phyloP scores from a whole-genome alignment of 2,113 vertebrate genomes.

The Vulpes ferrilata region DNA sequence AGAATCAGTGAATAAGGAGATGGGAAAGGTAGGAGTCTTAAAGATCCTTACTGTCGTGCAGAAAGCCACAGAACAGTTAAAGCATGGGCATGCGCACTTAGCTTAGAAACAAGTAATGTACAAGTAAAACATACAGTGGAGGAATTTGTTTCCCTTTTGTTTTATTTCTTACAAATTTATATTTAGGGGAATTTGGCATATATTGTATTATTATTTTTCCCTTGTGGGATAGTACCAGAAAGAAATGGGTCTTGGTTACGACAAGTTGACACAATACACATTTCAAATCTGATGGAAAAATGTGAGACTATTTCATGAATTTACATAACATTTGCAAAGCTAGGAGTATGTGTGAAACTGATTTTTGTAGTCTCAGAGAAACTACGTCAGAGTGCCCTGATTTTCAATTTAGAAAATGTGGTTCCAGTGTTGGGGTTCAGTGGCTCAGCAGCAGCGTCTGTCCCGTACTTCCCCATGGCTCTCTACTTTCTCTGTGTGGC shows the following conservation, averaged over 20 bases:
- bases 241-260: not conserved
- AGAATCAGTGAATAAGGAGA: not conserved
- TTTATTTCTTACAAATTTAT: not conserved
- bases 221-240: not conserved
- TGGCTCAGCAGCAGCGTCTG: not conserved
- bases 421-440: not conserved
- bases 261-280: not conserved
- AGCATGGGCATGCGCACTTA: accelerated
- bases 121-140: not conserved
- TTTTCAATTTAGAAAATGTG: slow-evolving; percentile 19
- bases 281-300: not conserved
- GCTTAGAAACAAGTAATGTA: not conserved
- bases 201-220: not conserved
- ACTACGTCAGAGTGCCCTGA: not conserved
- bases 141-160: not conserved
- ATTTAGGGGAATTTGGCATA: not conserved
- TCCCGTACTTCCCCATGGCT: not conserved
- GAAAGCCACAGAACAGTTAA: not conserved
- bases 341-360: not conserved
- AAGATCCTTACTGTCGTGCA: too few relatives aligned
- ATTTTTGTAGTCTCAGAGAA: not conserved
- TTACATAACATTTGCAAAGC: not conserved
- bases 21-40: not conserved
- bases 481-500: too few relatives aligned
- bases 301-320: not conserved